Evolutionary conservation across 2,113 vertebrate species (phyloP), one percentile per base, ranked within the genome.

Genomic region (Furnarius figulus): DNA sequence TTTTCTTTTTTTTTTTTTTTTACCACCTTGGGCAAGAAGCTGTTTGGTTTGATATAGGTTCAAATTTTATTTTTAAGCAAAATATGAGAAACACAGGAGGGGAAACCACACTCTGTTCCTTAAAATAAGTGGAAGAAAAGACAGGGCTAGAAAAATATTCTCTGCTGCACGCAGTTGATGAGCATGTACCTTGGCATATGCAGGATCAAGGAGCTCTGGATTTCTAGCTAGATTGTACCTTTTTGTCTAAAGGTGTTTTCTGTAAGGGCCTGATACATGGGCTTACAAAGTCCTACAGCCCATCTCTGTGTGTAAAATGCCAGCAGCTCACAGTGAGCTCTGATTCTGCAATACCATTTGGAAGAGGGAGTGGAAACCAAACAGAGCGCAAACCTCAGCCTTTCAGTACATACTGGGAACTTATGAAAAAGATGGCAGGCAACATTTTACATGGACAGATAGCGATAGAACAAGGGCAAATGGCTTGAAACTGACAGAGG

Each of bases 41-140:
- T 95, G 85, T 91, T 92, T 88, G 37, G 52, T 89, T 95, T 90
- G 88, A 77, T 79, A 30, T 14, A 76, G 53, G 62, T 86, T 91
- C 49, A 46, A 87, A 82, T 55, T 95, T 85, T 90, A 78, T 89
- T 94, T 92, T 96, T 92, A 90, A 93, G 74, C 63, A 79, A 76
- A 80, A 74, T 46, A 94, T 66, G 82, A 94, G 78, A 92, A 91
- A 76, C 28, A 35, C 70, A 82, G 50, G 56, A 87, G 70, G 89
- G 94, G 89, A 95, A 95, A 76, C 93, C 84, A 0, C 78, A 88
- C 35, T 87, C 76, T 31, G 59, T 90, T 67, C 81, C 94, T 86
- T 95, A 89, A 79, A 96, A 75, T 94, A 94, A 92, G 44, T 79
- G 47, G 82, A 72, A 79, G 67, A 66, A 86, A 90, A 87, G 42